Evolutionary conservation across 2,113 vertebrate species (phyloP).

Genomic region (Ameiurus melas): DNA sequence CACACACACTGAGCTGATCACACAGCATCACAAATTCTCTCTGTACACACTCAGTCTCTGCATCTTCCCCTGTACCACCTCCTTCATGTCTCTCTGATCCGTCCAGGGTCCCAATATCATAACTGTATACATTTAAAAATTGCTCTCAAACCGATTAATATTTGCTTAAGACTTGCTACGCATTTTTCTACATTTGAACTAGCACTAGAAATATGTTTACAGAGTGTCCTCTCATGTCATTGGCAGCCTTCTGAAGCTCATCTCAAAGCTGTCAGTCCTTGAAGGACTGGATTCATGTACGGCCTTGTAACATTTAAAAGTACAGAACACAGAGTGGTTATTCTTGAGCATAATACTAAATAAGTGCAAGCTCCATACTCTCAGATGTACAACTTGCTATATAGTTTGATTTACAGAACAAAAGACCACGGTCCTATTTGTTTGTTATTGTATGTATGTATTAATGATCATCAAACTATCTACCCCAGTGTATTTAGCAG

Average conservation of each 20-base stretch:
- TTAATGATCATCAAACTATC: not conserved
- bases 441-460: not conserved
- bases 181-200: conserved; percentile 10
- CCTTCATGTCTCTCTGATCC: not conserved
- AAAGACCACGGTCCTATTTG: not conserved
- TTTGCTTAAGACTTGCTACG: not conserved
- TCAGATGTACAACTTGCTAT: not conserved
- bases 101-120: conserved; percentile 2
- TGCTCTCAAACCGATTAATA: conserved; percentile 17
- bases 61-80: not conserved
- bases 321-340: not conserved
- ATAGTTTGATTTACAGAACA: not conserved
- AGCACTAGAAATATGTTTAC: conserved; percentile 8
- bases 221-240: not conserved
- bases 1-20: not conserved
- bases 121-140: conserved; percentile 42
- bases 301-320: not conserved
- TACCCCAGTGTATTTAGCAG: not conserved
- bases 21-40: not conserved
- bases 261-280: not conserved
- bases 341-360: not conserved
- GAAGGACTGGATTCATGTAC: not conserved
- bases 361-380: not conserved
- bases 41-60: not conserved
- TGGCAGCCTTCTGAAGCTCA: not conserved